Base-by-base conservation (phyloP, 2,888 invertebrate species). In the Coleophora flavipennella region DNA sequence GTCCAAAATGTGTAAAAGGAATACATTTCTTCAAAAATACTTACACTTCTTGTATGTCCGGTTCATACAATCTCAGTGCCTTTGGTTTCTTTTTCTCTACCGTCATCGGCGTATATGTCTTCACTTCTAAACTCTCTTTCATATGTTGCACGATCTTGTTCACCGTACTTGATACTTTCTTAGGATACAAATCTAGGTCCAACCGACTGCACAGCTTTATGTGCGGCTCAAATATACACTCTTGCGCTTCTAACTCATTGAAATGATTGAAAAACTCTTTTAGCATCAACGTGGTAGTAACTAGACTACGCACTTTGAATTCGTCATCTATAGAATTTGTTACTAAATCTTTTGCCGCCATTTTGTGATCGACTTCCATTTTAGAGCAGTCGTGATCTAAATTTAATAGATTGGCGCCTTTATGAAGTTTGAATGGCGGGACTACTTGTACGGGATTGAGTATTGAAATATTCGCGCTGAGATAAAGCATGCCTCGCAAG, bases 21-120 rank as follows among this genome's bases (percentile, higher is more conserved):
- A n/a, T n/a, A n/a, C n/a, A n/a, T n/a, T 20, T 20, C 3, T 20
- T 20, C 6, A 33, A 35, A 34, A 41, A 44, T 63, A 91, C 93
- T 87, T 88, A 95, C 89, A 95, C 90, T 69, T 90, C 90, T 54
- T 94, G 92, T 46, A 97, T 89, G 57, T 91, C 90, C 0, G 97
- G 97, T 67, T 97, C 96, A 59, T 94, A 92, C 36, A 95, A 68
- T 55, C 92, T 90, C 49, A 97, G 75, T 0, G 92, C 90, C 69
- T 94, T 95, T 0, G 95, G 95, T 61, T 88, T 91, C 48, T 90
- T 90, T 51, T 89, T 90, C 34, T 89, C 89, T 43, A 86, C 64
- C 9, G 86, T 62, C 41, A 92, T 54, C 32, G 86, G 88, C 10
- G 86, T 80, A 43, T 90, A 76, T 25, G 86, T 87, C 46, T 88